These are phyloP conservation scores for Strigamia maritima DNA, from an alignment of 2,888 invertebrate genomes.

Conservation along the genomic window DNA sequence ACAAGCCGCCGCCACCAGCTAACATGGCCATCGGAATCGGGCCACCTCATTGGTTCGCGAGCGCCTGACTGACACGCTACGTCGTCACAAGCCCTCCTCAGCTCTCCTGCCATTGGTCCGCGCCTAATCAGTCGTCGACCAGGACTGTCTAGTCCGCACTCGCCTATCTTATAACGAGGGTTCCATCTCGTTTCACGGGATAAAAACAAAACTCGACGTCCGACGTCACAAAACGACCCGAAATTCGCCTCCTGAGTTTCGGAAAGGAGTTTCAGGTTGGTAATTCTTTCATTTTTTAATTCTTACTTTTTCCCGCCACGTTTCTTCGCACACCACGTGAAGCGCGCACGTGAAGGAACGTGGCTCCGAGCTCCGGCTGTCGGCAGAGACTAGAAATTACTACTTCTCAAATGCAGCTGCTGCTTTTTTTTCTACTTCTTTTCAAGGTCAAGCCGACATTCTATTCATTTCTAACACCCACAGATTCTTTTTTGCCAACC, in stretches of 20 bases:
- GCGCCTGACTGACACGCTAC: slow-evolving; percentile 33
- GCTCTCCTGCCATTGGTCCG: neutral
- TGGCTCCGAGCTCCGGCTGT: slow-evolving; percentile 32
- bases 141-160: neutral
- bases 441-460: neutral
- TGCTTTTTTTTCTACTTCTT: neutral
- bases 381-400: neutral
- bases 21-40: slow-evolving; percentile 1
- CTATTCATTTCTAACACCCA: neutral
- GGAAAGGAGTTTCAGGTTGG: too few species aligned
- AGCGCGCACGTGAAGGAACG: slow-evolving; percentile 24
- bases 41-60: neutral
- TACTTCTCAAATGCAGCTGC: neutral
- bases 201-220: too few species aligned
- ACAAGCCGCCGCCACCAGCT: slow-evolving; percentile 29
- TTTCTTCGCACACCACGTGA: too few species aligned
- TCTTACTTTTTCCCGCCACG: too few species aligned
- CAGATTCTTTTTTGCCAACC: too few species aligned
- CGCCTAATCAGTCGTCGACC: slow-evolving; percentile 34
- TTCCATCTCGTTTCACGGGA: too few species aligned
- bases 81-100: neutral
- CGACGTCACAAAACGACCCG: too few species aligned
- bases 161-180: neutral
- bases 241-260: too few species aligned
- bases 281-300: too few species aligned